A percentile compares a stretch with the other conserved stretches of the same genome.
These are phyloP conservation scores for Rhinolophus ferrumequinum DNA, from an alignment of 2,113 vertebrate genomes.

Conservation along the genomic window DNA sequence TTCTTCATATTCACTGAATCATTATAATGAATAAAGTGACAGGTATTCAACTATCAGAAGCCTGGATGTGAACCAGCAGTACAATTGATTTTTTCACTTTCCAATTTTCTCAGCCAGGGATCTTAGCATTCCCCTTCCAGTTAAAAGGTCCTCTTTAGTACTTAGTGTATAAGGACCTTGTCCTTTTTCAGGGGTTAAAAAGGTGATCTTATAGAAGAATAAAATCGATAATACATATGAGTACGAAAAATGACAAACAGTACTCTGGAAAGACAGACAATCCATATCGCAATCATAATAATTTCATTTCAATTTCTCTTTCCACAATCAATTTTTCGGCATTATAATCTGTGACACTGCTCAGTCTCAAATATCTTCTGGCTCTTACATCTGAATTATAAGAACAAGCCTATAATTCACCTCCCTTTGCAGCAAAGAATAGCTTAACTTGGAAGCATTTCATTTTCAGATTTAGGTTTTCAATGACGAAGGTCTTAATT, in stretches of 20 bases:
- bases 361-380: background rate
- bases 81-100: constrained; percentile 28
- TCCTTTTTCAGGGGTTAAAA: background rate
- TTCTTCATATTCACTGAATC: background rate
- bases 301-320: constrained; percentile 19
- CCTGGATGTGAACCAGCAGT: background rate
- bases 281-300: background rate
- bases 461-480: constrained; percentile 12
- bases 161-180: background rate
- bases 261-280: background rate
- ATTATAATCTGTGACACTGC: background rate
- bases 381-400: background rate
- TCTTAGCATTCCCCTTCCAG: background rate
- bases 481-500: background rate
- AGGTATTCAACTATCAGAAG: background rate
- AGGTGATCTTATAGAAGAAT: background rate
- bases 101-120: constrained; percentile 43
- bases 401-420: background rate
- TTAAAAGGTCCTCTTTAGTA: background rate
- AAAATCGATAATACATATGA: background rate
- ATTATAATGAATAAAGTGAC: background rate
- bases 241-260: background rate
- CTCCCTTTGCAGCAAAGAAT: background rate
- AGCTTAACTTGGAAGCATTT: background rate
- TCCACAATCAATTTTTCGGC: background rate